Evolutionary conservation across 2,888 invertebrate species (phyloP).

Genomic region (Bursaphelenchus okinawaensis): DNA sequence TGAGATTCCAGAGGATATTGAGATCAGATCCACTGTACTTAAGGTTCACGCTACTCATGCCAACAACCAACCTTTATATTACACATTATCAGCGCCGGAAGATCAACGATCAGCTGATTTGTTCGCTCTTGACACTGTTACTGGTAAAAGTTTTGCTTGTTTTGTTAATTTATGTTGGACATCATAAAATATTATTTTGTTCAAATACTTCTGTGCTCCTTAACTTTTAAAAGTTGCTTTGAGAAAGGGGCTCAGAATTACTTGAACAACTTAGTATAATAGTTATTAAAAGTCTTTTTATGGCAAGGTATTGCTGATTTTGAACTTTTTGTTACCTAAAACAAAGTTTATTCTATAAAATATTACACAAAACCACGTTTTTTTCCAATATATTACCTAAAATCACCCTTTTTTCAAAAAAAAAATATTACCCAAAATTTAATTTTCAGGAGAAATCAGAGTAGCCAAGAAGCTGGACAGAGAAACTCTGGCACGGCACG

Average conservation of each 20-base stretch:
- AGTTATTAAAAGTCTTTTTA: too few relatives aligned
- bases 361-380: neutral
- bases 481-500: conserved; percentile 49
- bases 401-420: too few relatives aligned
- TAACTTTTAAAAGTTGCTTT: too few relatives aligned
- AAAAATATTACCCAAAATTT: too few relatives aligned
- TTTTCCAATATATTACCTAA: neutral
- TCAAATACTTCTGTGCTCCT: too few relatives aligned
- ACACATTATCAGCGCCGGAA: conserved; percentile 53
- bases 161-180: too few relatives aligned
- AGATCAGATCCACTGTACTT: conserved; percentile 36
- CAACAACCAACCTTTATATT: conserved; percentile 44
- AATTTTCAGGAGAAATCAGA: conserved; percentile 40
- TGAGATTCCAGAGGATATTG: conserved; percentile 45
- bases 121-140: conserved; percentile 27
- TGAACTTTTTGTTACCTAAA: too few relatives aligned
- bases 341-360: too few relatives aligned
- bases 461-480: conserved; percentile 51
- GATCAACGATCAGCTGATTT: conserved; percentile 36
- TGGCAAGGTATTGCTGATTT: too few relatives aligned
- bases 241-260: too few relatives aligned
- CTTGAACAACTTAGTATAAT: too few relatives aligned
- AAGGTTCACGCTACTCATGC: conserved; percentile 45
- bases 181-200: too few relatives aligned
- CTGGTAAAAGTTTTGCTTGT: neutral